Evolutionary conservation across 2,113 vertebrate genomes (phyloP).

Genomic region (Ancistrus triradiatus): DNA sequence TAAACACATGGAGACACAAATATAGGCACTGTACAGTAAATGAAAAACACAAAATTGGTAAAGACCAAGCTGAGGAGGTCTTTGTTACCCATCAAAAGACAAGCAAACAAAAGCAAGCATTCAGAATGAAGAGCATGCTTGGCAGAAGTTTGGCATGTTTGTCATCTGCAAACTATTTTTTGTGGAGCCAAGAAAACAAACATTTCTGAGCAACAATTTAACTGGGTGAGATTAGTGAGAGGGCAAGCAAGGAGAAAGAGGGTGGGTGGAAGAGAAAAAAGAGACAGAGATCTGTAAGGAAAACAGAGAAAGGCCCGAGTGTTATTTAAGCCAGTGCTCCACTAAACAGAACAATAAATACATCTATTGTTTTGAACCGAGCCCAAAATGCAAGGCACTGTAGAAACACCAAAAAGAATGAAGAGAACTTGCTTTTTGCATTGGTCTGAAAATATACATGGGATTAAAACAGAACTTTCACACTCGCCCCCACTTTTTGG

Average conservation of each 20-base stretch:
- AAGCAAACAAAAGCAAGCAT: constrained; percentile 60
- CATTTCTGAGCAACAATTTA: constrained; percentile 72
- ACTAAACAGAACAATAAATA: constrained; percentile 73
- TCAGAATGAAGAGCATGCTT: constrained; percentile 83
- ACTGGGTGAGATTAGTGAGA: constrained; percentile 69
- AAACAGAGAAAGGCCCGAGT: constrained; percentile 59
- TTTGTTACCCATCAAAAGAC: constrained; percentile 73
- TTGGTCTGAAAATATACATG: constrained; percentile 57
- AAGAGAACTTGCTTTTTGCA: constrained; percentile 10
- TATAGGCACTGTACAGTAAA: constrained; percentile 33
- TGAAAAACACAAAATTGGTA: constrained; percentile 30
- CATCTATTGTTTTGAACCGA: constrained; percentile 66
- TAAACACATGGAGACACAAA: constrained; percentile 36
- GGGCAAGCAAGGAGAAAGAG: constrained; percentile 45
- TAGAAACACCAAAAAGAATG: constrained; percentile 33
- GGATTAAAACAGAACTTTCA: constrained; percentile 38
- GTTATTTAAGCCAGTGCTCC: constrained; percentile 71
- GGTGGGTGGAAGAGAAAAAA: neutral
- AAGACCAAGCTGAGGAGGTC: constrained; percentile 27
- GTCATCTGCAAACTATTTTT: constrained; percentile 93
- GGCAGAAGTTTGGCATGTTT: constrained; percentile 83
- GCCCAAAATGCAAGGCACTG: constrained; percentile 56
- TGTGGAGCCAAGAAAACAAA: constrained; percentile 86
- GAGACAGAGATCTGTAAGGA: constrained; percentile 44
- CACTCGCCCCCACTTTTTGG: constrained; percentile 35